These are phyloP conservation scores for Kryptolebias ocellatus DNA, from an alignment of 2,797 vertebrate genomes.

Conservation along the genomic window DNA sequence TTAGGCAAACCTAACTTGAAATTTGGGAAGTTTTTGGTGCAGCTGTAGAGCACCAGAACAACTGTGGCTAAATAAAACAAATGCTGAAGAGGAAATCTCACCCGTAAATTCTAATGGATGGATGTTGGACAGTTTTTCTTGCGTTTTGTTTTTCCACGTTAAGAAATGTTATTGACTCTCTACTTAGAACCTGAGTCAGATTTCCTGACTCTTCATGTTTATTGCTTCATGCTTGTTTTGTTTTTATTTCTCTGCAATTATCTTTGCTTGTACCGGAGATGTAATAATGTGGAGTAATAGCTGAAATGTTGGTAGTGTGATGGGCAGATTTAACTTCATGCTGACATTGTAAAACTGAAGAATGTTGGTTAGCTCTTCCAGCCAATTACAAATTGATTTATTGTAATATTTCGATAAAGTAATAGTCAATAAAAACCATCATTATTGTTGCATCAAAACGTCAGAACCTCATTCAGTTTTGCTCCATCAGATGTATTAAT, in stretches of 20 bases:
- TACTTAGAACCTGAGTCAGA: too few relatives aligned
- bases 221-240: background rate
- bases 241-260: background rate
- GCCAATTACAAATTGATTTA: too few relatives aligned
- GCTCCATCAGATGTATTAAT: constrained; percentile 6
- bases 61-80: background rate
- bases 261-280: too few relatives aligned
- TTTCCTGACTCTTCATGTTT: background rate
- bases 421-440: too few relatives aligned
- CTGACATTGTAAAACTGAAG: too few relatives aligned
- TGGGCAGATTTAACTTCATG: background rate
- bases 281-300: background rate
- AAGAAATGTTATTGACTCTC: too few relatives aligned
- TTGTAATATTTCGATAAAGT: too few relatives aligned
- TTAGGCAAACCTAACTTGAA: background rate
- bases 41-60: background rate
- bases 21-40: background rate
- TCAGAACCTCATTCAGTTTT: background rate
- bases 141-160: too few relatives aligned
- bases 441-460: too few relatives aligned
- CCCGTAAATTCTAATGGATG: background rate
- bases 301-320: too few relatives aligned
- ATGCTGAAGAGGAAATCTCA: background rate
- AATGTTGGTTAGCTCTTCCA: background rate
- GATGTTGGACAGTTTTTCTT: too few relatives aligned